Base-by-base conservation (phyloP, 2,113 vertebrate species). In the Podocnemis expansa region DNA sequence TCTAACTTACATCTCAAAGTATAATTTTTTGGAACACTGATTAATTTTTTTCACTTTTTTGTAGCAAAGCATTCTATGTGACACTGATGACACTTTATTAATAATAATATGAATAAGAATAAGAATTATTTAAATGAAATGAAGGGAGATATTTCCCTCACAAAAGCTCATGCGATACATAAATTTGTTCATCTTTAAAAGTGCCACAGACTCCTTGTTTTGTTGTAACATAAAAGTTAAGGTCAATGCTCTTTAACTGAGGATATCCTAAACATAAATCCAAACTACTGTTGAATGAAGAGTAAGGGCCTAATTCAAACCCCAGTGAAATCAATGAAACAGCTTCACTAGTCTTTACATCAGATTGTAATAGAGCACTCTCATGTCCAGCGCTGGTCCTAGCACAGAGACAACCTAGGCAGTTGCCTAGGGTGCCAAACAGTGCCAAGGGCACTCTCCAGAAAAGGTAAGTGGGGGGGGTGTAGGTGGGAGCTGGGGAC, bases 271-370 rank as follows among this genome's bases (percentile, higher is more conserved):
- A 75, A 43, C 38, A 75, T 27, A 43, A 75, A 75, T 75, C 38
- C 43, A 75, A 75, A 75, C 41, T 11, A 25, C 63, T 38, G 19
- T 43, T 43, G 22, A 75, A 25, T 6, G 70, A 25, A 27, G 38
- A 75, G n/a, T 75, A 41, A 75, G 70, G 34, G 43, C 17, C 24
- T 41, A 22, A 21, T 54, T 38, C 38, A 31, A 38, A 3, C 5
- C 2, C 17, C 55, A 4, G 17, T 47, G 70, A 10, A 85, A 47
- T 5, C 4, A 10, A 25, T 58, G 56, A 17, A 10, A 41, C 11
- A 4, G 12, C 0, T 0, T 58, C 51, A 41, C 16, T 0, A 0
- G 2, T 13, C 10, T 82, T 17, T 43, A 56, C 6, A 5, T 25
- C 12, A 76, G 14, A 13, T 6, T 2, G 3, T 16, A 60, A 60